Evolutionary conservation across 35 echinoderm and acorn worm species (phyloP).

Genomic region (Apostichopus californicus): DNA sequence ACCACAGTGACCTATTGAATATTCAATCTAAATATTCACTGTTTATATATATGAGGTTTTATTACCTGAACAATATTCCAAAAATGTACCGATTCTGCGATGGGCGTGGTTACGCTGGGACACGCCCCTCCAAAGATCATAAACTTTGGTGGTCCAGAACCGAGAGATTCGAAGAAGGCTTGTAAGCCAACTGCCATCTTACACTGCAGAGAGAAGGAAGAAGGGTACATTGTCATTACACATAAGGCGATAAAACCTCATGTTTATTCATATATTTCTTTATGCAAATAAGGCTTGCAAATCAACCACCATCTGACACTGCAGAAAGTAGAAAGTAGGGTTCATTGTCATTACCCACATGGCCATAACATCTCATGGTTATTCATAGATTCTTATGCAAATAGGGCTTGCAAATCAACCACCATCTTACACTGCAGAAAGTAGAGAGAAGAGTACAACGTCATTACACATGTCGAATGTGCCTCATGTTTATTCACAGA

Average conservation of each 20-base stretch:
- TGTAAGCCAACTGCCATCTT: constrained; percentile 91
- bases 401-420: no score
- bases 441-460: no score
- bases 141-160: constrained; percentile 79
- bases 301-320: no score
- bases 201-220: constrained; percentile 59
- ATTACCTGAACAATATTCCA: constrained; percentile 96
- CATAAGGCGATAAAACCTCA: background rate
- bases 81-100: constrained; percentile 75
- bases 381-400: no score
- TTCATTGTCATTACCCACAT: background rate
- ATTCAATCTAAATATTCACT: no score
- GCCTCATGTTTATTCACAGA: no score
- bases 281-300: no score
- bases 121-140: constrained; percentile 98
- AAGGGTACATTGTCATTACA: background rate
- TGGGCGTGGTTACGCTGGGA: constrained; percentile 86
- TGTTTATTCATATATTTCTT: no score
- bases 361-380: background rate
- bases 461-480: no score
- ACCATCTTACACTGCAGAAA: no score
- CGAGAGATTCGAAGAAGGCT: constrained; percentile 97
- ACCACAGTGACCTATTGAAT: no score
- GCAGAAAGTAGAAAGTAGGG: no score
- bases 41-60: background rate